Evolutionary conservation across 1,140 invertebrate species (phyloP), one percentile per base, ranked within the genome.

Genomic region (Drosophila mauritiana): DNA sequence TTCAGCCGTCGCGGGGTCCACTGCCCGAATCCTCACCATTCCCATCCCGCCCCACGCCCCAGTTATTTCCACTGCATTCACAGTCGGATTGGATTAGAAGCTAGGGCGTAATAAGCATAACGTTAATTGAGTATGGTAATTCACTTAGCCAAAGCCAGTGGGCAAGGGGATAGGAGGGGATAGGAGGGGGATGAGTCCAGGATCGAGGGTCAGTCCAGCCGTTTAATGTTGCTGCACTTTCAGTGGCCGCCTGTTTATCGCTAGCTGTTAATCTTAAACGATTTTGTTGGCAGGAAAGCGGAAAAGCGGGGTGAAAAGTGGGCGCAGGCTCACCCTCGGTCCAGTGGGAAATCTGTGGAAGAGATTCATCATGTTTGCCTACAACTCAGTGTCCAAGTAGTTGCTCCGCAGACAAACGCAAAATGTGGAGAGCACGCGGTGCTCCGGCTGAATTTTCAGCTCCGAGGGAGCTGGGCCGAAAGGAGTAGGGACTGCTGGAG

Each of bases 331-430:
- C 17, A 17, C 17, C 17, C 17, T 17, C 17, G 46, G 81, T 88
- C 79, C 83, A 79, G 84, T 72, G 83, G 83, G 84, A 88, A 88
- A 89, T 88, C 83, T 89, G 79, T 79, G 63, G 49, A 83, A 89
- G 72, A 88, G 72, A 88, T 88, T 88, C 83, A 89, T 88, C 83
- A 88, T 88, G 83, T 88, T 88, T 89, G 79, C 84, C 79, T 89
- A 86, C 81, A 84, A 84, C 80, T 83, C 76, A 54, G 69, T 53
- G 61, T 49, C 80, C 63, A 46, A 72, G 76, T 56, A 73, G 69
- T 68, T 75, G 59, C 48, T 58, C 46, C n/a, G 46, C 15, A 49
- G 61, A 25, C 51, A 48, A 48, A 49, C 51, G 49, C 34, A 65
- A 65, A 27, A 40, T 13, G 48, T 27, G 17, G 34, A 34, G 31